phyloP scores from a whole-genome alignment of 2,797 vertebrate genomes.

The Pangasius djambal region DNA sequence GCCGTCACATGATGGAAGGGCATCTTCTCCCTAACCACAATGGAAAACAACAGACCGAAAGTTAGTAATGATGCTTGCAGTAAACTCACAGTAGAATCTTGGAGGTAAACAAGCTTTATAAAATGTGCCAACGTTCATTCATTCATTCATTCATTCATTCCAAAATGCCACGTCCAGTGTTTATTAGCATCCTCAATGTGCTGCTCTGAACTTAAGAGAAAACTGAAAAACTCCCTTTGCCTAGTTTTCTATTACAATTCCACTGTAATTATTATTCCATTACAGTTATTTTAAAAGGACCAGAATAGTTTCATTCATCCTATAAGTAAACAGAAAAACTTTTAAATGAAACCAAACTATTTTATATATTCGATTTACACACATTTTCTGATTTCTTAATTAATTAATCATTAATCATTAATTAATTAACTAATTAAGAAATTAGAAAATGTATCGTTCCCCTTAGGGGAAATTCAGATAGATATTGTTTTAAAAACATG shows the following conservation, averaged over 20 bases:
- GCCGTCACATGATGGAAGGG: constrained; percentile 98
- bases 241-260: not conserved
- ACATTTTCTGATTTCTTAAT: not conserved
- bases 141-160: not conserved
- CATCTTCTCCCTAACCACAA: constrained; percentile 92
- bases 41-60: constrained; percentile 16
- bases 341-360: not conserved
- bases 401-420: too few species aligned
- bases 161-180: not conserved
- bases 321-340: not conserved
- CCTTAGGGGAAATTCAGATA: too few species aligned
- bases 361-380: not conserved
- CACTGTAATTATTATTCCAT: not conserved
- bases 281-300: not conserved
- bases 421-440: too few species aligned
- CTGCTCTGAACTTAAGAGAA: not conserved
- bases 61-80: not conserved
- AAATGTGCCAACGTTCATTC: not conserved
- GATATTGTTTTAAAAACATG: not conserved
- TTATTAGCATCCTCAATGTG: not conserved
- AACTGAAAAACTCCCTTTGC: not conserved
- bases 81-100: not conserved
- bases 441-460: too few species aligned
- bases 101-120: not conserved
- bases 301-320: not conserved